Percentiles rank a stretch among this genome's conserved stretches.
phyloP scores from a whole-genome alignment of 37 sponge, comb jelly and placozoan species.

The Axinella damicornis region DNA sequence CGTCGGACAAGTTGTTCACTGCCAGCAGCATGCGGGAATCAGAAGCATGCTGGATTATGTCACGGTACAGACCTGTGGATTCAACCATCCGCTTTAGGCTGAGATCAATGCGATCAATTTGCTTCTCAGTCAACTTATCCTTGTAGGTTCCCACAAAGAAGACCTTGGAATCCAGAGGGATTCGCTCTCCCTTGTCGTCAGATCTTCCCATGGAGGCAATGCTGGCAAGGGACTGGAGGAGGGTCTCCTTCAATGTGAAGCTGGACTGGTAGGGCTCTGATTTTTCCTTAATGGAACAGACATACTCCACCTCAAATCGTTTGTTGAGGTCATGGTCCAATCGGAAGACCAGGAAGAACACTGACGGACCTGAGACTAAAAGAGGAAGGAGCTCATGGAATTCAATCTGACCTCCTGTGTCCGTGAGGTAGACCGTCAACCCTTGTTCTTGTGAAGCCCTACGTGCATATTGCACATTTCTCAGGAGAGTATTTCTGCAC shows the following conservation, averaged over 20 bases:
- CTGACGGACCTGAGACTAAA: conserved; percentile 15
- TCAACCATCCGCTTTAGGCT: not conserved
- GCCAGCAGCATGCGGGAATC: not conserved
- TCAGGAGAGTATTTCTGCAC: no score
- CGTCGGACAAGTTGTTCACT: not conserved
- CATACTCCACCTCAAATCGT: not conserved
- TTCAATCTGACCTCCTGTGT: conserved; percentile 25
- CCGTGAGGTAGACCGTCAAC: not conserved
- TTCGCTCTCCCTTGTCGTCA: not conserved
- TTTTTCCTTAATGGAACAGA: not conserved
- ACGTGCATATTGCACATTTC: no score
- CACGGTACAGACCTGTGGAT: not conserved
- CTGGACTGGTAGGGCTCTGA: not conserved
- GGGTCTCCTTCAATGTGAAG: conserved; percentile 8
- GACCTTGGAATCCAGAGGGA: not conserved
- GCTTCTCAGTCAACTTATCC: not conserved
- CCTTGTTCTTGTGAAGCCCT: no score
- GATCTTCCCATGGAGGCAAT: not conserved
- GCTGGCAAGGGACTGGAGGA: conserved; percentile 16
- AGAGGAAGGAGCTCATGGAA: conserved; percentile 19
- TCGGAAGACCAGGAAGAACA: conserved; percentile 17
- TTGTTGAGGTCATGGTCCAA: conserved; percentile 15
- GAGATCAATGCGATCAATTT: not conserved
- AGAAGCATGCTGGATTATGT: not conserved
- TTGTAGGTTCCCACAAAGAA: not conserved